A percentile compares a stretch with the other conserved stretches of the same genome.
These are phyloP conservation scores for Halesus radiatus DNA, from an alignment of 1,140 invertebrate genomes.

Conservation along the genomic window DNA sequence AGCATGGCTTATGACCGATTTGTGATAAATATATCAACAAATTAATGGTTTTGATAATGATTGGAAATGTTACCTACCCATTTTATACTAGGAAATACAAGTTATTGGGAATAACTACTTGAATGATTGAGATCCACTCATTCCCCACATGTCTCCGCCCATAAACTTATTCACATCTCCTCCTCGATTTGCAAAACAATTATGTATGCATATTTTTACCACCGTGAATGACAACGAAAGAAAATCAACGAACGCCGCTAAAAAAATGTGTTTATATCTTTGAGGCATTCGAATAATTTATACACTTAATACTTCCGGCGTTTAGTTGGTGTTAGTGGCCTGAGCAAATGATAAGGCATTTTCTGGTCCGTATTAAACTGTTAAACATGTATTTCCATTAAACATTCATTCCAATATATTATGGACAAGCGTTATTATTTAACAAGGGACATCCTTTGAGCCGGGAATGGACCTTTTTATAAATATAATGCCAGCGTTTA, in stretches of 20 bases:
- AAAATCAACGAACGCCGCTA: not conserved
- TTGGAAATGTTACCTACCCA: no score
- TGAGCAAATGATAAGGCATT: slow-evolving; percentile 49
- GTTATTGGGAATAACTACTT: no score
- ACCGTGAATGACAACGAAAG: no score
- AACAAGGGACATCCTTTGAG: slow-evolving; percentile 31
- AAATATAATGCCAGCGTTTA: not conserved
- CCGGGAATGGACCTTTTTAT: slow-evolving; percentile 17
- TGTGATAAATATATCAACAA: no score
- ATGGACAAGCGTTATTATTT: slow-evolving; percentile 22
- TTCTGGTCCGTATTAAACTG: slow-evolving; percentile 41
- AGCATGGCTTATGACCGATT: no score
- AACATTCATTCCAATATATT: slow-evolving; percentile 37
- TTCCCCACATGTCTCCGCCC: no score
- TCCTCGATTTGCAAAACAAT: no score
- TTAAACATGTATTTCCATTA: slow-evolving; percentile 37
- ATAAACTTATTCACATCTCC: no score
- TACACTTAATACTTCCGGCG: slow-evolving; percentile 57
- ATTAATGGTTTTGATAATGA: no score
- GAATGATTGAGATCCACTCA: no score
- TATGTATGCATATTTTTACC: no score
- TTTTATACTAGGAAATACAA: no score
- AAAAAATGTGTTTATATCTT: slow-evolving; percentile 2
- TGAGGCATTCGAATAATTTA: slow-evolving; percentile 35
- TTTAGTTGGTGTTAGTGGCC: slow-evolving; percentile 17